phyloP scores from a whole-genome alignment of 2,113 vertebrate genomes.

The Opisthocomus hoazin region DNA sequence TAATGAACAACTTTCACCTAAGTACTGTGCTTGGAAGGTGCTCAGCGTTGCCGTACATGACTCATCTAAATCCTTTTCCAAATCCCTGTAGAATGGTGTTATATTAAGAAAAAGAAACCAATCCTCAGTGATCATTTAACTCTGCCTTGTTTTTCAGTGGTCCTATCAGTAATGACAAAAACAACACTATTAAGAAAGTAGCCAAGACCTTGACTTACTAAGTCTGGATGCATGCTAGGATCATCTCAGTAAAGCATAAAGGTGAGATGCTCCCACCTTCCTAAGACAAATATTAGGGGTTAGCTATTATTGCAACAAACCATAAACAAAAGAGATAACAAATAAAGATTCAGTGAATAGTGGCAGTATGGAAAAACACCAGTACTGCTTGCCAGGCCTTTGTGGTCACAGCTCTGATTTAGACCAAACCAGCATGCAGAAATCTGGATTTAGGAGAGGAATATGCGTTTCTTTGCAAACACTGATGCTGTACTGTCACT shows the following conservation, averaged over 20 bases:
- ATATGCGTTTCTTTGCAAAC: neutral
- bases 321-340: neutral
- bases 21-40: constrained; percentile 49
- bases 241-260: neutral
- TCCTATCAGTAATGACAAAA: constrained; percentile 27
- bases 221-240: neutral
- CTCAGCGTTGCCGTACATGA: constrained; percentile 22
- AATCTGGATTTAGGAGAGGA: neutral
- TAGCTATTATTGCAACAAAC: neutral
- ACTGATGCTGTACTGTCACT: neutral
- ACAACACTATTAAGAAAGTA: neutral
- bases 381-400: neutral
- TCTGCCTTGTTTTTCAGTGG: neutral
- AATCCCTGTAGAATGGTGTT: neutral
- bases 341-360: neutral
- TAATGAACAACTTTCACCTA: constrained; percentile 56
- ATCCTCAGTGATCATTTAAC: neutral
- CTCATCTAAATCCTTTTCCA: neutral
- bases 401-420: neutral
- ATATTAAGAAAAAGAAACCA: neutral
- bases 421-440: neutral
- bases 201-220: neutral
- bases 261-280: neutral
- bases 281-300: neutral
- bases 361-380: neutral